Evolutionary conservation across 1,140 invertebrate species (phyloP), one percentile per base, ranked within the genome.

Genomic region (Anoplophora glabripennis): DNA sequence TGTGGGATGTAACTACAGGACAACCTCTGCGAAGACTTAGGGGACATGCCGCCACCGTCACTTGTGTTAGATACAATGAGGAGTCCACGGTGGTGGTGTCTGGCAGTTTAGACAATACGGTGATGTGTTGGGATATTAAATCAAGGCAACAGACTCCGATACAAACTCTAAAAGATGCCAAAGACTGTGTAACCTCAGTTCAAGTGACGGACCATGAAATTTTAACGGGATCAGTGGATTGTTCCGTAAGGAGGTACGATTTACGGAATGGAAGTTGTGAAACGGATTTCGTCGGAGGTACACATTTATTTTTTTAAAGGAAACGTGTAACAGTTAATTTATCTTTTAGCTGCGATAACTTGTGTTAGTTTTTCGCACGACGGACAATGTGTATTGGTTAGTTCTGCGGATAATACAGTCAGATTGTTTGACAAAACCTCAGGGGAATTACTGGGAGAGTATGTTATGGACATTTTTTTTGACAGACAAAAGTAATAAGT

Each of bases 1-100:
- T 94, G 1, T 96, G 92, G 89, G 94, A 98, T 78, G 94, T 98
- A 0, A 82, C 86, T 7, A 91, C 89, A 18, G 92, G 89, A 2
- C 84, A 90, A 63, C 85, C 90, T 1, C 57, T 94, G 12, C 78
- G 93, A 33, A 85, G 94, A 63, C 88, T 91, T 57, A 80, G 95
- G 68, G 88, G 88, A 12, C 96, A 99, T 79, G 89, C 88, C n/a
- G 88, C 88, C 2, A 83, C 85, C 17, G 89, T 98, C 0, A 94
- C 89, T 55, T 90, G 90, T 75, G 89, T 98, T 0, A 72, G 65
- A 69, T 98, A 93, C 72, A 98, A 98, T 78, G 95, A 98, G 79
- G 93, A 98, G 73, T 96, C 94, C 0, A 86, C 89, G 4, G 83
- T 98, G 65, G 88, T 88, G 1, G 70, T 97, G 9, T 97, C 95